A percentile compares a stretch with the other conserved stretches of the same genome.
Conservation (phyloP, 2,888 invertebrate genomes). For the Loripinus fragilis region DNA sequence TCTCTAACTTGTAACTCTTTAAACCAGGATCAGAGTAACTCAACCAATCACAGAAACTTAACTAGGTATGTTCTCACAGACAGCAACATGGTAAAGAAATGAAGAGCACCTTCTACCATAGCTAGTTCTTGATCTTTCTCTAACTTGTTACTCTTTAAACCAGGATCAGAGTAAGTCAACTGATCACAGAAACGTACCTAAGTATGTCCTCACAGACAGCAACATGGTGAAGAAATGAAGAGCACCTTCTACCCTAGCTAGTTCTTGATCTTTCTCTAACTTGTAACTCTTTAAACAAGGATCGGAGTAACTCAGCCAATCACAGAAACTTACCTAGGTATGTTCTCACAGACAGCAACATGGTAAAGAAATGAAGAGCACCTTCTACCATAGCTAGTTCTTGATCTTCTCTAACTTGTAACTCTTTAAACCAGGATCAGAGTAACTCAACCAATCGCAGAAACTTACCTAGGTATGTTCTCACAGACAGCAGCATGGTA, state of each 20-base stretch:
- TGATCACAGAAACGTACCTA: no score
- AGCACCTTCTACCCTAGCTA: no score
- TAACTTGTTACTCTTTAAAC: constrained; percentile 3
- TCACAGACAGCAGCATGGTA: constrained; percentile 93
- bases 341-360: constrained; percentile 93
- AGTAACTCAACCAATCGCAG: constrained; percentile 89
- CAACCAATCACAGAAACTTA: constrained; percentile 93
- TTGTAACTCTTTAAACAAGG: no score
- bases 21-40: neutral
- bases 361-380: constrained; percentile 94
- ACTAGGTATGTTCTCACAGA: constrained; percentile 93
- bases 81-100: constrained; percentile 94
- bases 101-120: constrained; percentile 96
- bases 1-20: constrained; percentile 8
- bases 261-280: no score
- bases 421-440: neutral
- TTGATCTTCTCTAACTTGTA: constrained; percentile 84
- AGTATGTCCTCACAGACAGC: no score
- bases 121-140: constrained; percentile 90
- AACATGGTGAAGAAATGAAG: no score
- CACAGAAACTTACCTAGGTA: constrained; percentile 91
- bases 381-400: constrained; percentile 96
- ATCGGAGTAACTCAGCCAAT: no score
- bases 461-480: constrained; percentile 94
- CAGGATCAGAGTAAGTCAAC: no score